A percentile compares a stretch with the other conserved stretches of the same genome.
phyloP scores from a whole-genome alignment of 2,113 vertebrate genomes.

The Ailuropoda melanoleuca region DNA sequence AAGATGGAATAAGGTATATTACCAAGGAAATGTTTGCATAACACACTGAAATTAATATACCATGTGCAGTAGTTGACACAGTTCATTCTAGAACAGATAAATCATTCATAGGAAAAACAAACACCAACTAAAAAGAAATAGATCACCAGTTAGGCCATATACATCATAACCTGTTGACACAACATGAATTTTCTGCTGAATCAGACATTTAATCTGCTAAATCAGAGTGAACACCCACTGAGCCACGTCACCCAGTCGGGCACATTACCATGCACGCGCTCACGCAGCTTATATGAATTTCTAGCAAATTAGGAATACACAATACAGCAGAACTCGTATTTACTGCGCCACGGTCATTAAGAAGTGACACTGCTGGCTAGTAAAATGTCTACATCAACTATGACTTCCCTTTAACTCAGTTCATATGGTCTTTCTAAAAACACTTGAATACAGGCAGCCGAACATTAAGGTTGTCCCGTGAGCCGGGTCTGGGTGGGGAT shows the following conservation, averaged over 20 bases:
- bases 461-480: accelerated
- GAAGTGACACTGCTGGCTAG: background rate
- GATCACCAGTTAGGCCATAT: background rate
- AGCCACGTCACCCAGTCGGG: slow-evolving; percentile 22
- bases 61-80: slow-evolving; percentile 60
- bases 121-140: slow-evolving; percentile 62
- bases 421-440: background rate
- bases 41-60: slow-evolving; percentile 63
- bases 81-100: slow-evolving; percentile 72
- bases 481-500: accelerated
- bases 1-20: slow-evolving; percentile 52
- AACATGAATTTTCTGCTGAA: slow-evolving; percentile 76
- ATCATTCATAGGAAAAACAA: slow-evolving; percentile 78
- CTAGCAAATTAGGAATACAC: background rate
- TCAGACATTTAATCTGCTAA: slow-evolving; percentile 70
- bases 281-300: background rate
- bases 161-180: slow-evolving; percentile 75
- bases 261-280: background rate
- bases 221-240: slow-evolving; percentile 55
- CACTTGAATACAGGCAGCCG: background rate
- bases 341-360: background rate
- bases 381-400: accelerated
- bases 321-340: background rate
- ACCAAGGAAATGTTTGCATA: slow-evolving; percentile 61
- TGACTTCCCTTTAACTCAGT: background rate